Conservation (phyloP, 2,113 vertebrate genomes). For the Cyrtonyx montezumae region DNA sequence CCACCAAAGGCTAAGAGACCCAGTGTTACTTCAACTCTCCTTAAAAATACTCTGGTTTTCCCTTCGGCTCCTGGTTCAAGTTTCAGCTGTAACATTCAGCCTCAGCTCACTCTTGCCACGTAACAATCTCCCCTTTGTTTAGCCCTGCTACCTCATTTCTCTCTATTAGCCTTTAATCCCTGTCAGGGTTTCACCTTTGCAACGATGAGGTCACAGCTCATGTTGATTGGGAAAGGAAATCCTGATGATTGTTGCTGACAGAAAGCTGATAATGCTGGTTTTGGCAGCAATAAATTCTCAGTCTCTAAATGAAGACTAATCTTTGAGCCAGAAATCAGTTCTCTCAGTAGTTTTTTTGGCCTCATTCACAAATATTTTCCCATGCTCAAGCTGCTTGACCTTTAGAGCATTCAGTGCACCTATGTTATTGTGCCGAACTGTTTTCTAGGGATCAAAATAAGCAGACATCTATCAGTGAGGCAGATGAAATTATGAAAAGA, state of each 20-base stretch:
- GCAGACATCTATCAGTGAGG: conserved; percentile 13
- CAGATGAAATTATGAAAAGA: conserved; percentile 62
- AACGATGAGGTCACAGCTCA: conserved; percentile 73
- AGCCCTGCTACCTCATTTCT: conserved; percentile 63
- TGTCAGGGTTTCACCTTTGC: conserved; percentile 75
- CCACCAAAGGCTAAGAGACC: not conserved
- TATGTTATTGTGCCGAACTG: conserved; percentile 44
- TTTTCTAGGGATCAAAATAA: conserved; percentile 49
- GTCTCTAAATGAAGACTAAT: conserved; percentile 73
- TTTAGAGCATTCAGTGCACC: conserved; percentile 47
- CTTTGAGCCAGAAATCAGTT: conserved; percentile 64
- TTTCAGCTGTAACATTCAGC: conserved; percentile 63
- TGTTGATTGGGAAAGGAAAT: conserved; percentile 74
- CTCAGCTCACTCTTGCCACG: not conserved
- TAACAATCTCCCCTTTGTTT: conserved; percentile 72
- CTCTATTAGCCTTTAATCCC: conserved; percentile 76
- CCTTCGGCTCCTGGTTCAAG: not conserved
- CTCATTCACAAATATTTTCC: conserved; percentile 75
- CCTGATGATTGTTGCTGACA: conserved; percentile 71
- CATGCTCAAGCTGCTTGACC: conserved; percentile 71
- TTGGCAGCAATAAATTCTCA: conserved; percentile 69
- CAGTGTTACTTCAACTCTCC: not conserved
- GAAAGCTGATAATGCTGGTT: conserved; percentile 76
- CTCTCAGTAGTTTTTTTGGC: conserved; percentile 48
- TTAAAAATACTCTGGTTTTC: not conserved